Evolutionary conservation across 2,888 invertebrate genomes (phyloP), one percentile per base, ranked within the genome.

Genomic region (Seira sanloemensis): DNA sequence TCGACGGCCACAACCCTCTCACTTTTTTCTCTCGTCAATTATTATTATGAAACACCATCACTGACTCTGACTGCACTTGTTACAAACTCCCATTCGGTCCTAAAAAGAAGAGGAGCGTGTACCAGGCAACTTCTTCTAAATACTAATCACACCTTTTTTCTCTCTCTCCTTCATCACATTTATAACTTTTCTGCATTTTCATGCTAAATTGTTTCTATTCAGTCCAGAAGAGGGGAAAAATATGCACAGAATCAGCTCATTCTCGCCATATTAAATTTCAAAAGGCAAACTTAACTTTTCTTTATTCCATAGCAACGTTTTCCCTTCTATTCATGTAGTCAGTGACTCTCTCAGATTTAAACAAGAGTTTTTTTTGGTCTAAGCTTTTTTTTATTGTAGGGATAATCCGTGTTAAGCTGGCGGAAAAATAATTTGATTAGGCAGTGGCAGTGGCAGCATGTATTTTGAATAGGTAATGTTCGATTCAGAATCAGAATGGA

Each of bases 301-400:
- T 23, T 21, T 62, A 62, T 62, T 62, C 62, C 62, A n/a, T n/a
- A 62, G 5, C 21, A 19, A 62, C 62, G 62, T 62, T 62, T 62
- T n/a, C 62, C 62, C 62, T 62, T 21, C 62, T n/a, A n/a, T n/a
- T n/a, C n/a, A n/a, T n/a, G n/a, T n/a, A 62, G 62, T 23, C 62
- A 62, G 23, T 62, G 19, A 7, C 21, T 62, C 21, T 50, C 12
- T 37, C 4, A n/a, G 58, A n/a, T 2, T n/a, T 58, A 18, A 2
- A 9, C 58, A 58, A 58, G n/a, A 7, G 58, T n/a, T 9, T 4
- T n/a, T 9, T 62, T 62, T 62, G 62, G 62, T 37, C n/a, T n/a
- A n/a, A n/a, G n/a, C n/a, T n/a, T n/a, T n/a, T n/a, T n/a, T n/a
- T n/a, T n/a, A n/a, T n/a, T n/a, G n/a, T n/a, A n/a, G n/a, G 50